Conservation (phyloP, 1,140 invertebrate genomes). For the Conus betulinus region DNA sequence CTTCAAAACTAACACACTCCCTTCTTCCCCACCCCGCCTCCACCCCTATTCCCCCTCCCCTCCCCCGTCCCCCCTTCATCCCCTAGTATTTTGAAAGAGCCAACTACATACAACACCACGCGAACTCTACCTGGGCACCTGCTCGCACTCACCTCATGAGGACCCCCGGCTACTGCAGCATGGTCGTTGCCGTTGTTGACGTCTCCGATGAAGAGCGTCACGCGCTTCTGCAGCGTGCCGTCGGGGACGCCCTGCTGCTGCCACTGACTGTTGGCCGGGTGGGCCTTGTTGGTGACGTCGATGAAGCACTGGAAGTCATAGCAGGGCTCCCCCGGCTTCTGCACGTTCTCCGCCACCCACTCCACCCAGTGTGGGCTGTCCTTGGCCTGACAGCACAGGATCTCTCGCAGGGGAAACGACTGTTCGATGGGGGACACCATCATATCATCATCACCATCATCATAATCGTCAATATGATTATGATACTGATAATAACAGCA, state of each 20-base stretch:
- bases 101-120: neutral
- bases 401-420: neutral
- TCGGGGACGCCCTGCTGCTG: too few species aligned
- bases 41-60: neutral
- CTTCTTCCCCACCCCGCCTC: neutral
- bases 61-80: neutral
- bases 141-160: neutral
- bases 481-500: too few species aligned
- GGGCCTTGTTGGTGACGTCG: neutral
- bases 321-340: neutral
- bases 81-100: neutral
- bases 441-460: too few species aligned
- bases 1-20: neutral
- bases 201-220: constrained; percentile 5
- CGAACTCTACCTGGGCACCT: neutral
- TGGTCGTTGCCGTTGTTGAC: neutral
- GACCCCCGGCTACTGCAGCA: neutral
- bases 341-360: constrained; percentile 7
- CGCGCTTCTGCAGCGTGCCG: neutral
- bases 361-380: neutral
- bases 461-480: too few species aligned
- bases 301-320: constrained; percentile 10
- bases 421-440: neutral
- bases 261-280: neutral
- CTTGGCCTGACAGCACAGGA: constrained; percentile 7